These are phyloP conservation scores for Metellina segmentata DNA, from an alignment of 2,888 invertebrate species.

Conservation along the genomic window DNA sequence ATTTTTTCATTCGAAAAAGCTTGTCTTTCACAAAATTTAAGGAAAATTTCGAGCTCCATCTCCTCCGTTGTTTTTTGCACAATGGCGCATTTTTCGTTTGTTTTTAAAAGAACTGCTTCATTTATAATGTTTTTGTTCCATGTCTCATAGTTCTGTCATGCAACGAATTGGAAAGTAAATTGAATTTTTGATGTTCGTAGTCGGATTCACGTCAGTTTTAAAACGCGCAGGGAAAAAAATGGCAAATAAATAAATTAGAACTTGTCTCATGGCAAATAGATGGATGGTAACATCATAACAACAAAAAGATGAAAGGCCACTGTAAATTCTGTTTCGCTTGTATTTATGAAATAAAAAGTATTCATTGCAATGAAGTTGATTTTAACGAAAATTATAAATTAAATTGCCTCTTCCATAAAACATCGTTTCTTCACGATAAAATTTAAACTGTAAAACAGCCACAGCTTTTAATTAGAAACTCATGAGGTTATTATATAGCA, in stretches of 20 bases:
- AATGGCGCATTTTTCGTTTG: neutral
- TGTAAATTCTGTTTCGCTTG: neutral
- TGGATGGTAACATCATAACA: neutral
- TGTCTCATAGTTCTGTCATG: conserved; percentile 1
- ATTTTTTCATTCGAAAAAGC: conserved; percentile 4
- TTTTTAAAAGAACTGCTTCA: conserved; percentile 1
- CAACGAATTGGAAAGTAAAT: conserved; percentile 50
- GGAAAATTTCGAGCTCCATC: conserved; percentile 3
- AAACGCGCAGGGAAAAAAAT: conserved; percentile 32
- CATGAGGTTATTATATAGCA: too few relatives aligned
- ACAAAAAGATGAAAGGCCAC: neutral
- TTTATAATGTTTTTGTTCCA: conserved; percentile 32
- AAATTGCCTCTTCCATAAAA: neutral
- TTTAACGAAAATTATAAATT: neutral
- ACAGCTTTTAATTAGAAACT: too few relatives aligned
- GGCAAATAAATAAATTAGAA: conserved; percentile 39
- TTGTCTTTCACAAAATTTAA: conserved; percentile 3
- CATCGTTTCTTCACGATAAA: neutral
- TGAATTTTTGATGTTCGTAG: conserved; percentile 55
- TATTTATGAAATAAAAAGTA: neutral
- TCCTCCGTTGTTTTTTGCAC: neutral
- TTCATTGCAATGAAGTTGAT: neutral
- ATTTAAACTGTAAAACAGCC: neutral
- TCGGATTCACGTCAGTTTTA: conserved; percentile 36
- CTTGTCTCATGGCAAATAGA: neutral